Conservation (phyloP, 2,888 invertebrate species). For the Eristalinus aeneus region DNA sequence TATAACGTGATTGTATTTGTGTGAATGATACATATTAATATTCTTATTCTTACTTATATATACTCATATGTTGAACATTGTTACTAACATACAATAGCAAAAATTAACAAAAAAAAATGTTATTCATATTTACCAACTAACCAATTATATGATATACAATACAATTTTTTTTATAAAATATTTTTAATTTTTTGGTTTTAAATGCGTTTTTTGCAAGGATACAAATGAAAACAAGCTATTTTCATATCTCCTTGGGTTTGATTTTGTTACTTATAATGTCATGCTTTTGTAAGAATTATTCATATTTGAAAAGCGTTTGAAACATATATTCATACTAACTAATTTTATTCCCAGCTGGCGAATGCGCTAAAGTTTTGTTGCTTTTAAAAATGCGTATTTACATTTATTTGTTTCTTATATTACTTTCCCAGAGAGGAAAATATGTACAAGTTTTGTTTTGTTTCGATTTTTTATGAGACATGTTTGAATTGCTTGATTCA, state of each 20-base stretch:
- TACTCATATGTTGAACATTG: slow-evolving; percentile 11
- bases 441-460: slow-evolving; percentile 14
- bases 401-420: background rate
- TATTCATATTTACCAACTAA: slow-evolving; percentile 25
- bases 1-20: slow-evolving; percentile 44
- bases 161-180: background rate
- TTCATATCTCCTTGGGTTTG: slow-evolving; percentile 9
- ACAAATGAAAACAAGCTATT: slow-evolving; percentile 22
- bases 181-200: background rate
- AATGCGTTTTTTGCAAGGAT: slow-evolving; percentile 46
- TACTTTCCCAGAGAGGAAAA: too few relatives aligned
- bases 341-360: slow-evolving; percentile 65
- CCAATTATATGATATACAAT: slow-evolving; percentile 19
- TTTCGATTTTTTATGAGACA: background rate
- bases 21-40: slow-evolving; percentile 43
- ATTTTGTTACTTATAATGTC: slow-evolving; percentile 45
- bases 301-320: slow-evolving; percentile 50
- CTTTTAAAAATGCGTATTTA: slow-evolving; percentile 14
- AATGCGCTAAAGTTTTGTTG: slow-evolving; percentile 50
- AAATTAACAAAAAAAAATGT: slow-evolving; percentile 5
- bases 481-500: background rate
- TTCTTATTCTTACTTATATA: background rate
- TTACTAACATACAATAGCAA: slow-evolving; percentile 22
- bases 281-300: slow-evolving; percentile 53
- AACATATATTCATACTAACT: slow-evolving; percentile 21